These are phyloP conservation scores for Ictalurus punctatus DNA, from an alignment of 2,113 vertebrate genomes.

Conservation along the genomic window DNA sequence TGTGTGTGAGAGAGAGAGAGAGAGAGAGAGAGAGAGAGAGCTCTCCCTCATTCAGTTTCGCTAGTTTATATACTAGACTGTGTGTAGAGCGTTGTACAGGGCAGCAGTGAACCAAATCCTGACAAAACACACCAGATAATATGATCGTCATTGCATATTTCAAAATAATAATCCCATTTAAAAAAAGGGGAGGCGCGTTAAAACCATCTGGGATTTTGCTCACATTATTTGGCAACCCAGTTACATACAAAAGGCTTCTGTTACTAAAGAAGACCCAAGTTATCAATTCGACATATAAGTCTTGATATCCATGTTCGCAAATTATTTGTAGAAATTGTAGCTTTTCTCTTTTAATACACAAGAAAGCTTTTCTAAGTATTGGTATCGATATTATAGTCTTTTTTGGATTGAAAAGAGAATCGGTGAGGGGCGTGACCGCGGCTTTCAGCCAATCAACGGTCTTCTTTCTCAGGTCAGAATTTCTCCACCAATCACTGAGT, in stretches of 20 bases:
- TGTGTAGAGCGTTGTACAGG: not conserved
- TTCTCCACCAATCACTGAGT: constrained; percentile 62
- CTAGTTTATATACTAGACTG: too few species aligned
- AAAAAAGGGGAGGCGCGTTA: too few species aligned
- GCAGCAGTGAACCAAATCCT: not conserved
- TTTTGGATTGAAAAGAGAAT: not conserved
- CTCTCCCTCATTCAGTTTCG: too few species aligned
- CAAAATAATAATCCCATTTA: too few species aligned
- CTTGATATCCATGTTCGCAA: not conserved
- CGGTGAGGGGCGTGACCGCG: constrained; percentile 12
- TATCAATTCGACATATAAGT: not conserved
- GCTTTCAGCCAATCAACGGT: not conserved
- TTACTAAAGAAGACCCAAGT: not conserved
- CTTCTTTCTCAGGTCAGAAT: constrained; percentile 53
- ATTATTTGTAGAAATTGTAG: not conserved
- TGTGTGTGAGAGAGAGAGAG: too few species aligned
- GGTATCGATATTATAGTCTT: not conserved
- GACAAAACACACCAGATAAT: not conserved
- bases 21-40: too few species aligned
- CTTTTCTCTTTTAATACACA: not conserved
- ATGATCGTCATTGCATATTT: too few species aligned
- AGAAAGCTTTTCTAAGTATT: not conserved
- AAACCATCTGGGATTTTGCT: not conserved
- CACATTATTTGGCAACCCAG: not conserved
- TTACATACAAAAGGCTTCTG: not conserved